Evolutionary conservation across 2,113 vertebrate genomes (phyloP), one percentile per base, ranked within the genome.

Genomic region (Urocitellus parryii): DNA sequence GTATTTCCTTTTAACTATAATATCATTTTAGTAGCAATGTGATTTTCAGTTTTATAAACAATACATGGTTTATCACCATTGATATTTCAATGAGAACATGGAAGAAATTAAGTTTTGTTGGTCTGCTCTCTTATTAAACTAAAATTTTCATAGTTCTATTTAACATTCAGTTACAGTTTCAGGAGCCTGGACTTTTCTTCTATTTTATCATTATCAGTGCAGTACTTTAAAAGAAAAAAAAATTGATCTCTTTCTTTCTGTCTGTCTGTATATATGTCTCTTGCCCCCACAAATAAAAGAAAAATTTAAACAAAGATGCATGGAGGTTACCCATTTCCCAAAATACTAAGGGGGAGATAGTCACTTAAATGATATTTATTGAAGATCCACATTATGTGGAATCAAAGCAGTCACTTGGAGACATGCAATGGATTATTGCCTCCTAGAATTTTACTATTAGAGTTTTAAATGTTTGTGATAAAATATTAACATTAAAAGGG

Each of bases 21-120:
- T 13, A 90, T 81, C 37, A 83, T 61, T 72, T 18, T 72, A 58
- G 13, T 11, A 63, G 22, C 76, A 29, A 82, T 76, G 90, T 91
- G 76, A 37, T 37, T 92, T 79, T 80, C 13, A 81, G 45, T 12
- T 70, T 78, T 84, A 34, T 79, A 82, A 76, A 14, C 24, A 83
- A 78, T 80, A 51, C 22, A 25, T 27, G 3, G 17, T 20, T 51
- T 51, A 51, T 51, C 51, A 53, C 51, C 51, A 83, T 27, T 89
- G 56, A 17, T 27, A 70, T 91, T 96, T 91, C 89, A 92, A 37
- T 94, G 27, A 12, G 24, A 72, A 70, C 3, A 72, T 87, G 48
- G 72, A 96, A 67, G 72, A 89, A 96, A 93, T 83, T 90, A 76
- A 95, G 5, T 22, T 45, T 73, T 74, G 16, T 86, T 95, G 82